Evolutionary conservation across 2,888 invertebrate genomes (phyloP), one percentile per base, ranked within the genome.

Genomic region (Epinotia bilunana): DNA sequence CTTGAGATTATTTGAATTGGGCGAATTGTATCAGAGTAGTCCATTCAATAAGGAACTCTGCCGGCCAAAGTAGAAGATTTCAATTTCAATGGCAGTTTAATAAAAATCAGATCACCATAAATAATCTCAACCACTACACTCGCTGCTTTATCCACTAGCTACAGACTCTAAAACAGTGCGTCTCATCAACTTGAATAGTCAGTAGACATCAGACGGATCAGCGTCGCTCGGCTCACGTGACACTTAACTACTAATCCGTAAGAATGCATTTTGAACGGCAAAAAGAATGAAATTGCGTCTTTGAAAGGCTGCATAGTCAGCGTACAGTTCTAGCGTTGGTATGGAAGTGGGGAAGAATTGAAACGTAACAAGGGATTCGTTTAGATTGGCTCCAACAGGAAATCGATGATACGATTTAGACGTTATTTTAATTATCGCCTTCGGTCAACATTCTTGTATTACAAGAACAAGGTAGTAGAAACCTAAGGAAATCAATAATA

Each of bases 131-230:
- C 23, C 23, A 33, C 7, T 9, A 39, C 49, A 13, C 28, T 33
- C 58, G 58, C 68, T 28, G 16, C 57, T 12, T 3, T n/a, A 60
- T 12, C 2, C 53, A 33, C 49, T 61, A 61, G 13, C 60, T n/a
- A 11, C 49, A 4, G 53, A 49, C 33, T 39, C 64, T 71, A 23
- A 64, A 74, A 69, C 69, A 70, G 70, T 74, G 60, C 70, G 70
- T 65, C 70, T 65, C 74, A 71, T 74, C 70, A 71, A 49, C 58
- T 55, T 65, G 74, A 74, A 74, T 74, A 74, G 74, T 60, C 69
- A 39, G 61, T 64, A 57, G 28, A 43, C 73, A 62, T 68, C 64
- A 43, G 53, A 39, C 58, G 70, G 64, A 74, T 74, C 64, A 65
- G 46, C 49, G 20, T 33, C 33, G 53, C 72, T 63, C 55, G 63